A percentile compares a stretch with the other conserved stretches of the same genome.
Evolutionary conservation across 2,797 vertebrate genomes (phyloP).

Genomic region (Anableps anableps): DNA sequence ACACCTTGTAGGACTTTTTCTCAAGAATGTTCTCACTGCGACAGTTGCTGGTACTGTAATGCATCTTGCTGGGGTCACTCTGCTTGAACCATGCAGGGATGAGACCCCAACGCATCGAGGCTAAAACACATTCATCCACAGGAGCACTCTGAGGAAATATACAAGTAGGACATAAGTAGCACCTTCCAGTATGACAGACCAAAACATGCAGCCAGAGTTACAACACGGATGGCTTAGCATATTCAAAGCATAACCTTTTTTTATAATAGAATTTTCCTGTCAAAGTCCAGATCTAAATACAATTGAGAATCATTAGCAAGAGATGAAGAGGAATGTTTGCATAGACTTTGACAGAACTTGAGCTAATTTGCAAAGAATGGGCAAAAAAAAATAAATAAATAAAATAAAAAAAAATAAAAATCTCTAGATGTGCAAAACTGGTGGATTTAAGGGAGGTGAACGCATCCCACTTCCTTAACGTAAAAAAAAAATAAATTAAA

Average conservation of each 20-base stretch:
- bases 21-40: slow-evolving; percentile 92
- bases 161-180: background rate
- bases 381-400: background rate
- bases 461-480: background rate
- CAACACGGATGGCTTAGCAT: background rate
- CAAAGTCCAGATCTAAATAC: background rate
- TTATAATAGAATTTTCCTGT: no score
- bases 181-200: background rate
- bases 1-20: slow-evolving; percentile 93
- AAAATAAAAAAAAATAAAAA: no score
- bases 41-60: slow-evolving; percentile 92
- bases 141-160: slow-evolving; percentile 81
- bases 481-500: no score
- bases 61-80: slow-evolving; percentile 87
- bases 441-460: background rate
- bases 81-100: slow-evolving; percentile 94
- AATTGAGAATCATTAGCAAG: background rate
- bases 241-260: background rate
- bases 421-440: background rate
- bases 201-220: background rate
- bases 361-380: background rate
- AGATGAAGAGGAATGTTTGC: background rate
- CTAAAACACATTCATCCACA: slow-evolving; percentile 87
- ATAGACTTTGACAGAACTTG: background rate
- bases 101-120: slow-evolving; percentile 95